phyloP scores from a whole-genome alignment of 2,113 vertebrate species.

The Orthonyx spaldingii region DNA sequence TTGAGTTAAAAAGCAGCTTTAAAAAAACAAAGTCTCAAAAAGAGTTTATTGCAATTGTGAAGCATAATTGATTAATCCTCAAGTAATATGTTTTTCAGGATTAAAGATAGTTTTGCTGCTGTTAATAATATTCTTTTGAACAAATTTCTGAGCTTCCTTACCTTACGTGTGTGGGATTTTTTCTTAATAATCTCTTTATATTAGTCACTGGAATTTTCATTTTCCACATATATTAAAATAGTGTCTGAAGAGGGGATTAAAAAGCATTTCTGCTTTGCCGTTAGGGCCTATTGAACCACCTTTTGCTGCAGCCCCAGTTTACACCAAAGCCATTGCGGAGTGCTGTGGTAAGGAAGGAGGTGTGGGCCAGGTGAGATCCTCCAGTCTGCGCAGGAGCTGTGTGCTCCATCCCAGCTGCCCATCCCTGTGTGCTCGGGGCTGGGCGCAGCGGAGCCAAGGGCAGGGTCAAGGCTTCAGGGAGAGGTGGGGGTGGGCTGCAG shows the following conservation, averaged over 20 bases:
- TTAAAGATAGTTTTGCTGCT: not conserved
- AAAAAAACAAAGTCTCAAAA: not conserved
- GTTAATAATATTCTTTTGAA: not conserved
- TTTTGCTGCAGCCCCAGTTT: not conserved
- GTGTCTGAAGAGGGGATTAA: not conserved
- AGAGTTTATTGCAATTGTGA: not conserved
- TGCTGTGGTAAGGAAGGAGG: not conserved
- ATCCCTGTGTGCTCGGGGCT: not conserved
- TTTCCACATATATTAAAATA: not conserved
- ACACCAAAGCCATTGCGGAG: rapidly evolving
- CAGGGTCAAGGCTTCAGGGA: not conserved
- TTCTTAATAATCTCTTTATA: not conserved
- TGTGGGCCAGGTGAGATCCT: not conserved
- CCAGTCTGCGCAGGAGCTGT: rapidly evolving
- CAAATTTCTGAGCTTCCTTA: not conserved
- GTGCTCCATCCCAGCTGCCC: not conserved
- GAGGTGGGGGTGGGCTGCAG: not conserved
- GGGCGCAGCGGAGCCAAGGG: not conserved
- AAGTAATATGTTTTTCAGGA: not conserved
- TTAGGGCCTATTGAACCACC: rapidly evolving
- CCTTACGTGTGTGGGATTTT: not conserved
- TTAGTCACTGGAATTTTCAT: not conserved
- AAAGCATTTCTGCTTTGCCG: not conserved
- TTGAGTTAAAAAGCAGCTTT: not conserved
- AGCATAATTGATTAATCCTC: not conserved